Conservation (phyloP, 2,888 invertebrate species). For the Metellina segmentata region DNA sequence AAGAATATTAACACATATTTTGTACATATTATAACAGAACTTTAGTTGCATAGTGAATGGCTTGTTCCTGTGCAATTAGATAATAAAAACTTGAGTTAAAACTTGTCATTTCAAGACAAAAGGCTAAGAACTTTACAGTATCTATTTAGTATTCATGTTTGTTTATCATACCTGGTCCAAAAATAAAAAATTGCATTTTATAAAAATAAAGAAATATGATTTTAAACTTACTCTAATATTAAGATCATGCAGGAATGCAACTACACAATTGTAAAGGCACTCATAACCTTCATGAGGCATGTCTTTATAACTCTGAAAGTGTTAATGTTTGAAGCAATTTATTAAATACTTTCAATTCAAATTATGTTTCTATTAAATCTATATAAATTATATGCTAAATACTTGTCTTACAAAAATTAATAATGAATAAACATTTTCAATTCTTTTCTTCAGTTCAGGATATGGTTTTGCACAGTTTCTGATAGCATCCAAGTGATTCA, state of each 20-base stretch:
- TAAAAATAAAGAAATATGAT: background rate
- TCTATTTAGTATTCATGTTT: too few relatives aligned
- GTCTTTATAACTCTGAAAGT: conserved; percentile 55
- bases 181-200: background rate
- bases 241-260: conserved; percentile 52
- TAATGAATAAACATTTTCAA: conserved; percentile 53
- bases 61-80: too few relatives aligned
- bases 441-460: conserved; percentile 54
- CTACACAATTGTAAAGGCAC: conserved; percentile 54
- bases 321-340: background rate
- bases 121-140: too few relatives aligned
- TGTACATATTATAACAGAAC: too few relatives aligned
- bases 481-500: conserved; percentile 86
- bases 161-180: too few relatives aligned
- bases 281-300: conserved; percentile 48
- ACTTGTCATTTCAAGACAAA: too few relatives aligned
- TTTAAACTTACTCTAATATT: conserved; percentile 59
- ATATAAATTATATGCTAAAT: background rate
- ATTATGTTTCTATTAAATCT: background rate
- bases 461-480: conserved; percentile 51
- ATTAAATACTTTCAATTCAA: background rate
- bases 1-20: too few relatives aligned
- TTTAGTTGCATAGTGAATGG: too few relatives aligned
- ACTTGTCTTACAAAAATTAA: conserved; percentile 51
- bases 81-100: too few relatives aligned